These are phyloP conservation scores for Platycheirus albimanus DNA, from an alignment of 2,888 invertebrate species.

Conservation along the genomic window DNA sequence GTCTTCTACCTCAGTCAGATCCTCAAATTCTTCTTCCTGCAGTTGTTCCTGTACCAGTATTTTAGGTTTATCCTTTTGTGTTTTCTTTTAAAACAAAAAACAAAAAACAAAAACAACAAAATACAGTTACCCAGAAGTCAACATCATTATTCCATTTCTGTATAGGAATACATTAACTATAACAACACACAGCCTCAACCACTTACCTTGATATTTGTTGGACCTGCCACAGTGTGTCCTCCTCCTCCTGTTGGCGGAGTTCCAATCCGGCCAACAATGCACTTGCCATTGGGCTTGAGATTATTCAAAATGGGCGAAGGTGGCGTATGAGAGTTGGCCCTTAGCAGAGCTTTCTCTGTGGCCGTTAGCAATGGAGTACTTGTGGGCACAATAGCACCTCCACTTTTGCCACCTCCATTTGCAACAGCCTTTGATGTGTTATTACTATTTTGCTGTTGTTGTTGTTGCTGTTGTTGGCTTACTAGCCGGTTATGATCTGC, in stretches of 20 bases:
- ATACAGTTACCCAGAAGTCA: neutral
- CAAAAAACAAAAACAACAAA: conserved; percentile 7
- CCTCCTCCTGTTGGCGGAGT: conserved; percentile 63
- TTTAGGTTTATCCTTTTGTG: conserved; percentile 70
- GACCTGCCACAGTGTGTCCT: conserved; percentile 56
- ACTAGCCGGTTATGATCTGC: conserved; percentile 76
- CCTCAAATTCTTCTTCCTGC: conserved; percentile 57
- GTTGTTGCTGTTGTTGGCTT: conserved; percentile 69
- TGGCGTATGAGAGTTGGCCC: conserved; percentile 59
- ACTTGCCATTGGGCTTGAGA: conserved; percentile 69
- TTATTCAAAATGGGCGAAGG: conserved; percentile 63
- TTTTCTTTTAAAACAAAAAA: conserved; percentile 44
- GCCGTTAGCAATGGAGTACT: conserved; percentile 64
- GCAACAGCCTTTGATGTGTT: conserved; percentile 46
- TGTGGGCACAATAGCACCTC: conserved; percentile 42
- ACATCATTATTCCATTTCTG: conserved; percentile 7
- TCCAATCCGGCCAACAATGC: conserved; percentile 66
- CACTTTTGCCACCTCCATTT: conserved; percentile 51
- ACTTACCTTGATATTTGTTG: conserved; percentile 64
- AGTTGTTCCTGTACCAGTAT: conserved; percentile 55
- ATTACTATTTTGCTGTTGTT: conserved; percentile 68
- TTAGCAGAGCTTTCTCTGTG: conserved; percentile 56
- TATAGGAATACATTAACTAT: too few relatives aligned
- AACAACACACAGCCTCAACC: neutral
- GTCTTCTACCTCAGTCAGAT: conserved; percentile 46